phyloP scores from a whole-genome alignment of 1,140 invertebrate species.

The Lasioglossum baleicum region DNA sequence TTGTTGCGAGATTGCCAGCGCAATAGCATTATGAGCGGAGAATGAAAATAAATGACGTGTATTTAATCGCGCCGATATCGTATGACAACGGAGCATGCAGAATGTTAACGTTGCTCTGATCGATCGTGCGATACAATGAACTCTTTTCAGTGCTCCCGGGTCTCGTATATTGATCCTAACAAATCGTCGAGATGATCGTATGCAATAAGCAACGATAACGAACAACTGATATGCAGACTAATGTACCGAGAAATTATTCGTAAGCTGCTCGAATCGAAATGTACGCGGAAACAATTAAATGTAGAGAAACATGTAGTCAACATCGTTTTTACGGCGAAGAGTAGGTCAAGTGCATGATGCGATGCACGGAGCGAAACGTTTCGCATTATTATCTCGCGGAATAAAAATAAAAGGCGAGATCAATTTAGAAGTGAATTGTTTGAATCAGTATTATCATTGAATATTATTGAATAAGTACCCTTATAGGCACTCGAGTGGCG shows the following conservation, averaged over 20 bases:
- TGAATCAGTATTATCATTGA: too few relatives aligned
- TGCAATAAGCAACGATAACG: neutral
- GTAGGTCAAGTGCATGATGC: too few relatives aligned
- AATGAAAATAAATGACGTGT: conserved; percentile 16
- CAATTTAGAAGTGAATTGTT: too few relatives aligned
- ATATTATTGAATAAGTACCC: too few relatives aligned
- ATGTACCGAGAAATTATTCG: neutral
- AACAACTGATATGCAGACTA: conserved; percentile 11
- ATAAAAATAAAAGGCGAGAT: too few relatives aligned
- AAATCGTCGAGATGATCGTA: conserved; percentile 32
- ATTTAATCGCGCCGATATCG: conserved; percentile 21
- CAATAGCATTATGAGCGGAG: neutral
- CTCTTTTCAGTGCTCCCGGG: conserved; percentile 33
- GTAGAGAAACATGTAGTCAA: too few relatives aligned
- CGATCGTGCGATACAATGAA: conserved; percentile 43
- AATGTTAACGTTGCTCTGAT: conserved; percentile 33
- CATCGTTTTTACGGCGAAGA: too few relatives aligned
- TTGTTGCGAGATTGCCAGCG: neutral
- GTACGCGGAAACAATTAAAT: neutral
- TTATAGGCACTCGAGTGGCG: too few relatives aligned
- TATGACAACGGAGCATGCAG: neutral
- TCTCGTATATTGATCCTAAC: conserved; percentile 34
- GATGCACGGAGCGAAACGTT: too few relatives aligned
- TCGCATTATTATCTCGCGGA: too few relatives aligned
- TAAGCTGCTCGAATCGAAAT: neutral